These are phyloP conservation scores for Magallana angulata DNA, from an alignment of 1,140 invertebrate genomes.

Conservation along the genomic window DNA sequence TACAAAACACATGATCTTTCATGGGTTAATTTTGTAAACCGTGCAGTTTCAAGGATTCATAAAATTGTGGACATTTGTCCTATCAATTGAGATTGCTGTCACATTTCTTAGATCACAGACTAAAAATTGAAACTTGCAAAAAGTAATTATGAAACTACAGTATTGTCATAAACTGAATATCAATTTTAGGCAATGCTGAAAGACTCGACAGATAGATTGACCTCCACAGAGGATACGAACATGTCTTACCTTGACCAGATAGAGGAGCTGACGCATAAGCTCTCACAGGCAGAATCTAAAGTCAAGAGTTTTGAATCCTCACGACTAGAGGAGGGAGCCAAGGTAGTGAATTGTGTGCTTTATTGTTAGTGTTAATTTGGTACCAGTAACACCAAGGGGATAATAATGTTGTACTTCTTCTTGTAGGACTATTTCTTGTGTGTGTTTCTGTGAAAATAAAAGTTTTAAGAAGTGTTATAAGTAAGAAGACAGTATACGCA, in stretches of 20 bases:
- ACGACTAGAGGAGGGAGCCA: constrained; percentile 73
- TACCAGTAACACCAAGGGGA: too few species aligned
- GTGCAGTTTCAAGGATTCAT: too few species aligned
- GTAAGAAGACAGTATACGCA: too few species aligned
- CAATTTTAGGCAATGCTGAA: constrained; percentile 55
- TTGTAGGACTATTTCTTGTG: constrained; percentile 15
- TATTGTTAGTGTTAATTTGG: not conserved
- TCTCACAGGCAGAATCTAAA: constrained; percentile 72
- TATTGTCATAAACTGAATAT: not conserved
- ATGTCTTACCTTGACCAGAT: constrained; percentile 75
- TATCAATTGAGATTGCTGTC: not conserved
- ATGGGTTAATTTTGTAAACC: too few species aligned
- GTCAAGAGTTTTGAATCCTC: constrained; percentile 69
- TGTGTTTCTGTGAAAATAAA: constrained; percentile 28
- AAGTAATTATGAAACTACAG: not conserved
- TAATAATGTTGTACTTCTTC: not conserved
- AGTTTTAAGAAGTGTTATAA: not conserved
- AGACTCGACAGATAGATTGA: constrained; percentile 60
- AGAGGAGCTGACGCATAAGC: constrained; percentile 76
- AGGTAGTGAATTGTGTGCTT: constrained; percentile 60
- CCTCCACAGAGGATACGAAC: constrained; percentile 65
- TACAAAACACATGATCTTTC: too few species aligned
- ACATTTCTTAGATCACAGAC: not conserved
- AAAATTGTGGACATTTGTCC: too few species aligned
- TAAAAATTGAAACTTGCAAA: not conserved